Conservation (phyloP, 2,888 invertebrate genomes). For the Mesorhabditis spiculigera region DNA sequence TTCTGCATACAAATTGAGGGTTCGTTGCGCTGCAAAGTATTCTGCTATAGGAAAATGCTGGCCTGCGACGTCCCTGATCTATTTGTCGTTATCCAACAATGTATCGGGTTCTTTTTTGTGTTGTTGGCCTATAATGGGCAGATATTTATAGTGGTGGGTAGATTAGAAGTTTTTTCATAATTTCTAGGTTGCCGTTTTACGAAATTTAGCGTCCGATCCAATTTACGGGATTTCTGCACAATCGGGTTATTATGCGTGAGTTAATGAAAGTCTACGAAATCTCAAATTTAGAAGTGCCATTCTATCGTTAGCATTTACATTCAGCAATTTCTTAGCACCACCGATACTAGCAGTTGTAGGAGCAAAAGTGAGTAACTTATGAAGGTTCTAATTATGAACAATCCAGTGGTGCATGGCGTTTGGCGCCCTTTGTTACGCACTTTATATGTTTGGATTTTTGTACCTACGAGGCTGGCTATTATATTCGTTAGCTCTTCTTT, state of each 20-base stretch:
- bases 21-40: background rate
- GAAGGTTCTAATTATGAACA: background rate
- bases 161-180: background rate
- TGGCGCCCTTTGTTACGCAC: background rate
- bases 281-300: background rate
- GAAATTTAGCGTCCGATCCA: background rate
- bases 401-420: background rate
- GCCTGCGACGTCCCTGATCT: background rate
- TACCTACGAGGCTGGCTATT: conserved; percentile 1
- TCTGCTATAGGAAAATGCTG: background rate
- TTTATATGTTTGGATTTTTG: conserved; percentile 3
- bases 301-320: background rate
- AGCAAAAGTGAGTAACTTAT: background rate
- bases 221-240: conserved; percentile 2
- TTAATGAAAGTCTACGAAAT: background rate
- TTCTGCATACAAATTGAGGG: background rate
- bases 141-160: background rate
- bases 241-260: conserved; percentile 4
- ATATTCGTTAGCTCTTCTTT: background rate
- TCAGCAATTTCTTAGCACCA: conserved; percentile 4
- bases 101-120: conserved; percentile 4
- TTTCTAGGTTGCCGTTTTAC: conserved; percentile 1
- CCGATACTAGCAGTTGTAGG: background rate
- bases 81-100: conserved; percentile 1
- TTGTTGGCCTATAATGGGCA: background rate